Evolutionary conservation across 2,888 invertebrate species (phyloP), one percentile per base, ranked within the genome.

Genomic region (Tiphia femorata): DNA sequence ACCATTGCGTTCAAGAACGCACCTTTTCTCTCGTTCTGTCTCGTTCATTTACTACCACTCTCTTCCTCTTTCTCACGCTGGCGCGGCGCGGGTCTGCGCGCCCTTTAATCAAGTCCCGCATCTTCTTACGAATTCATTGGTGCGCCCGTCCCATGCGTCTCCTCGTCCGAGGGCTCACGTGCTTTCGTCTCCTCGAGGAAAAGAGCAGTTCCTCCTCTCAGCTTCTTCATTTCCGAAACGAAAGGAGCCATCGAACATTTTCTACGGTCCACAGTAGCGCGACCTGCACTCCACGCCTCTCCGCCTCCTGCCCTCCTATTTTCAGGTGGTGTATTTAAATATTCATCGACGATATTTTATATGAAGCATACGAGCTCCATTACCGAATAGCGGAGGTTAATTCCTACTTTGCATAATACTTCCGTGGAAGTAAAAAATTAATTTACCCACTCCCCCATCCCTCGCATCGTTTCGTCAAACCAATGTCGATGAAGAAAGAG

Each of bases 351-450:
- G 66, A 76, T 70, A 69, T 72, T 67, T 70, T 66, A 66, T 67
- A 63, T 54, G 67, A 70, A 62, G 55, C 64, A 47, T 47, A 49
- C 40, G 50, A 46, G 56, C 51, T 48, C 52, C 61, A 64, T 60
- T 68, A 58, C 64, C 50, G 68, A 72, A 71, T 69, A 55, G n/a
- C 60, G 63, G 50, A 65, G 66, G 67, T 76, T 77, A 77, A 77
- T 76, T 75, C 71, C 76, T 76, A 65, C 64, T 77, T 76, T 74
- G 66, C 77, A 76, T 77, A 74, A 76, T 77, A 72, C 75, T 76
- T 71, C 70, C 72, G 71, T 74, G 65, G 60, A 50, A 58, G 57
- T 42, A 51, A 67, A 65, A 58, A 42, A 37, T 47, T 29, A 40
- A 23, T 40, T 27, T 52, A 55, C 47, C 53, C 43, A 49, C 41